A percentile compares a stretch with the other conserved stretches of the same genome.
Evolutionary conservation across 2,113 vertebrate genomes (phyloP).

Genomic region (Drymodes brunneopygia): DNA sequence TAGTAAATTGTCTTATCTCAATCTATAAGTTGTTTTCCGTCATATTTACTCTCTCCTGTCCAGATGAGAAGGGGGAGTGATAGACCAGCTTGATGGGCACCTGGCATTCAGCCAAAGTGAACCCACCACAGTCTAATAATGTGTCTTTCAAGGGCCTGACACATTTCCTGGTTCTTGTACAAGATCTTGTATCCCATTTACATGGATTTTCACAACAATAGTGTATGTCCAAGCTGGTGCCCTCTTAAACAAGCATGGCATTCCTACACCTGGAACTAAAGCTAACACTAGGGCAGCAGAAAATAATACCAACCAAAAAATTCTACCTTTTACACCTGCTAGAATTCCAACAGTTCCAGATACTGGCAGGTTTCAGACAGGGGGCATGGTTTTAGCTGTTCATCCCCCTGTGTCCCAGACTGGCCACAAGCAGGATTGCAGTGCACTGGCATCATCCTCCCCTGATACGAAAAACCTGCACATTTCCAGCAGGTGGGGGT

Average conservation of each 20-base stretch:
- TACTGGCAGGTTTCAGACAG: not conserved
- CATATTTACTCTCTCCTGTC: not conserved
- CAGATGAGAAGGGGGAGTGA: not conserved
- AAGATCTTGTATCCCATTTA: not conserved
- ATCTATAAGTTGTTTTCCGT: not conserved
- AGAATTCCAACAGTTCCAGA: not conserved
- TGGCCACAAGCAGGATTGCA: no score
- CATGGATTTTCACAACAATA: not conserved
- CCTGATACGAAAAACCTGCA: not conserved
- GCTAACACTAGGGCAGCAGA: not conserved
- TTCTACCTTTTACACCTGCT: not conserved
- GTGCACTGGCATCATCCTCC: not conserved
- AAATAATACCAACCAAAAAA: not conserved
- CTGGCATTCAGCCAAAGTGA: not conserved
- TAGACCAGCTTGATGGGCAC: not conserved
- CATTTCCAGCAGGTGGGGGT: not conserved
- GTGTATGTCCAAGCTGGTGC: not conserved
- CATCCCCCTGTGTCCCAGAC: fast-evolving
- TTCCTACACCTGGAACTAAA: not conserved
- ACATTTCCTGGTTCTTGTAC: not conserved
- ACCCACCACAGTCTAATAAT: not conserved
- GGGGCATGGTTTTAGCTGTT: not conserved
- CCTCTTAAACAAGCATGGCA: not conserved
- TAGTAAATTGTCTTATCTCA: not conserved
- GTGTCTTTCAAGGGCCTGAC: not conserved